These are phyloP conservation scores for Nerophis lumbriciformis DNA, from an alignment of 2,113 vertebrate species.

Conservation along the genomic window DNA sequence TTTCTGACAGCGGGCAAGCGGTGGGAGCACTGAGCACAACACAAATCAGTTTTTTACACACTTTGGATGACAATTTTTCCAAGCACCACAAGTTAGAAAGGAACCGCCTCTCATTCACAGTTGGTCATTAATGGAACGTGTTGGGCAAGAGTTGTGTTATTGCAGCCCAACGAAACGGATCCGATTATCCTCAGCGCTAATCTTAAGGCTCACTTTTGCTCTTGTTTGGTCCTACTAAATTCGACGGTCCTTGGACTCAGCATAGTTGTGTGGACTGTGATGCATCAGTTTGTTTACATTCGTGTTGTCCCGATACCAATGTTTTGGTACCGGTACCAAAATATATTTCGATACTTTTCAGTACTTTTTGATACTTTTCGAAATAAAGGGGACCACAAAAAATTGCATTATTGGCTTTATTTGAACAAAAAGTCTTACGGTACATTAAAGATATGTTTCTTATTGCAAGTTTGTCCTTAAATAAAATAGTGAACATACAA, in stretches of 20 bases:
- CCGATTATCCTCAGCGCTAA: constrained; percentile 39
- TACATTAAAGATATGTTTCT: too few species aligned
- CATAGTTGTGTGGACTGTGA: too few species aligned
- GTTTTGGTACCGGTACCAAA: too few species aligned
- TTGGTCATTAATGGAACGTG: constrained; percentile 7
- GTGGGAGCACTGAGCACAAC: constrained; percentile 18
- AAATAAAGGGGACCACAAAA: too few species aligned
- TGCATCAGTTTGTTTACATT: too few species aligned
- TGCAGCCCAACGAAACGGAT: constrained; percentile 32
- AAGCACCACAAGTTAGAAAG: background rate
- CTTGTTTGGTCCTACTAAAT: constrained; percentile 10
- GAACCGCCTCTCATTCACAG: constrained; percentile 8
- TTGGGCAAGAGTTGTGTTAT: constrained; percentile 36
- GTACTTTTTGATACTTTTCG: too few species aligned
- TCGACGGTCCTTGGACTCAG: background rate
- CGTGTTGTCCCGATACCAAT: too few species aligned
- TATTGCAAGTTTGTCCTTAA: too few species aligned
- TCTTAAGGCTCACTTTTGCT: constrained; percentile 18
- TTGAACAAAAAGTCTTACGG: too few species aligned
- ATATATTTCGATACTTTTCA: too few species aligned
- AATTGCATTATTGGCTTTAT: too few species aligned
- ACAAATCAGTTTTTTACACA: constrained; percentile 5
- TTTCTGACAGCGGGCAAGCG: background rate
- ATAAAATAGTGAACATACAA: too few species aligned
- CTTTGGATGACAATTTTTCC: background rate